Evolutionary conservation across 2,113 vertebrate species (phyloP).

Genomic region (Ameiurus melas): DNA sequence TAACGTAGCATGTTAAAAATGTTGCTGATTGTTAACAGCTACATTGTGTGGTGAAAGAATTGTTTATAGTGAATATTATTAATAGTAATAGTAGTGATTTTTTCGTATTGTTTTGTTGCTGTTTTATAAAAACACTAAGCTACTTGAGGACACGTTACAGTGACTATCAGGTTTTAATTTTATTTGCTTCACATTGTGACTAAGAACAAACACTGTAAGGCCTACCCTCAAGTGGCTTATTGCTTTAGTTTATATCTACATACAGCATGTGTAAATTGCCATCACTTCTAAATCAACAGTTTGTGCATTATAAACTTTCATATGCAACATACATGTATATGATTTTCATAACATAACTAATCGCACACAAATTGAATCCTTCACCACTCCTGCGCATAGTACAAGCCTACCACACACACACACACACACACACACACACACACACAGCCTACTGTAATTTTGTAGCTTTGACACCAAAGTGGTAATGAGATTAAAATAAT

Average conservation of each 20-base stretch:
- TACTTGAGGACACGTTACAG: too few species aligned
- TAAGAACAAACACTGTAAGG: neutral
- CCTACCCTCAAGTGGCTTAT: neutral
- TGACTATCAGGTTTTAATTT: neutral
- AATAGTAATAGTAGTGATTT: too few species aligned
- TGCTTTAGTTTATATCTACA: neutral
- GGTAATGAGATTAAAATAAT: neutral
- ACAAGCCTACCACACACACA: neutral
- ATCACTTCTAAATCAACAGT: neutral
- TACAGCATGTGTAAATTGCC: neutral
- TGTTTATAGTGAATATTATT: too few species aligned
- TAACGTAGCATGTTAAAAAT: too few species aligned
- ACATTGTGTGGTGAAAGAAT: too few species aligned
- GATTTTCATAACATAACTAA: neutral
- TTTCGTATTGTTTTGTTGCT: too few species aligned
- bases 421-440: neutral
- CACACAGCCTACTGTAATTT: neutral
- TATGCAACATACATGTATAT: neutral
- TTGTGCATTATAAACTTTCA: neutral
- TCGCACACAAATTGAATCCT: neutral
- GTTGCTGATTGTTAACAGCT: too few species aligned
- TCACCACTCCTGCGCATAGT: neutral
- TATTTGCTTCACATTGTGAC: neutral
- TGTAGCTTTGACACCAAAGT: neutral
- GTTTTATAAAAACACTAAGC: too few species aligned